A percentile compares a stretch with the other conserved stretches of the same genome.
Conservation (phyloP, 2,113 vertebrate species). For the Eulemur macaco region DNA sequence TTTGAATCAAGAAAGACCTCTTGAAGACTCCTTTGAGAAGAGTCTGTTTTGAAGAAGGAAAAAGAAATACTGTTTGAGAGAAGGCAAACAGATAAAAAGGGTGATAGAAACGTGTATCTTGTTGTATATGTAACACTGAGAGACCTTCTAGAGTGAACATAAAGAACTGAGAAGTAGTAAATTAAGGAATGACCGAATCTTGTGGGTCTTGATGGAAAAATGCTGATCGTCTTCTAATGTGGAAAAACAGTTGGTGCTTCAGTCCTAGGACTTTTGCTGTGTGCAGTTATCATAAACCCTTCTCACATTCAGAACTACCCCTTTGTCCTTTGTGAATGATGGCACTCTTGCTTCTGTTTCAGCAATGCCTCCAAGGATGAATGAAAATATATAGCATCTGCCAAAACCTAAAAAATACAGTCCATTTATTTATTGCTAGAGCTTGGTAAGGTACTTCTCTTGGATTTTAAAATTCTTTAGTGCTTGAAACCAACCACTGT, state of each 20-base stretch:
- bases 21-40: slow-evolving; percentile 72
- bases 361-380: slow-evolving; percentile 20
- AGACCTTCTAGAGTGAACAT: slow-evolving; percentile 28
- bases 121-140: background rate
- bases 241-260: slow-evolving; percentile 30
- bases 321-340: slow-evolving; percentile 43
- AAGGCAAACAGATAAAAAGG: slow-evolving; percentile 51
- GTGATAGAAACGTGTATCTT: slow-evolving; percentile 47
- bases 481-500: background rate
- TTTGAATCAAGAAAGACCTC: slow-evolving; percentile 69
- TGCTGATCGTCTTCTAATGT: background rate
- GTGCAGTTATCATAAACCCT: background rate
- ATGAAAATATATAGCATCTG: slow-evolving; percentile 31
- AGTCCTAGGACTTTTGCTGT: background rate
- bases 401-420: slow-evolving; percentile 11
- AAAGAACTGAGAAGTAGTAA: slow-evolving; percentile 48
- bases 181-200: slow-evolving; percentile 49
- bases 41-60: slow-evolving; percentile 71
- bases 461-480: slow-evolving; percentile 45
- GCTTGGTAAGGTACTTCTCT: background rate
- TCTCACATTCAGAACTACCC: background rate
- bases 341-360: slow-evolving; percentile 19
- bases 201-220: slow-evolving; percentile 34
- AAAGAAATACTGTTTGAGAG: slow-evolving; percentile 64
- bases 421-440: slow-evolving; percentile 36